Conservation (phyloP, 2,888 invertebrate species). For the Drosophila helvetica region DNA sequence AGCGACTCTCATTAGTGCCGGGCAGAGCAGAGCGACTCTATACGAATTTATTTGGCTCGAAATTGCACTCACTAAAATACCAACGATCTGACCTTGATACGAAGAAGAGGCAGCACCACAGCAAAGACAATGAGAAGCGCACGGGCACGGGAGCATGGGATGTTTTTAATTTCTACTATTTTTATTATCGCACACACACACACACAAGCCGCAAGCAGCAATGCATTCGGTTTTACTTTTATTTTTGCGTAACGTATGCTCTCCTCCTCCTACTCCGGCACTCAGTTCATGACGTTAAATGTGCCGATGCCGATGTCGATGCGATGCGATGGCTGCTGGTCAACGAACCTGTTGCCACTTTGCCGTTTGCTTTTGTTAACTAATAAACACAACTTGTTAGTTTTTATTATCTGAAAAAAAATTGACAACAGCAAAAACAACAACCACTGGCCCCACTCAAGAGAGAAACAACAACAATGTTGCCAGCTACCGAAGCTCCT, state of each 20-base stretch:
- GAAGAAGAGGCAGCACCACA: conserved; percentile 25
- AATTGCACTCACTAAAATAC: conserved; percentile 28
- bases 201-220: background rate
- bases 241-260: background rate
- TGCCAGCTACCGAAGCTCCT: conserved; percentile 16
- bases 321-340: conserved; percentile 50
- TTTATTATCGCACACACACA: conserved; percentile 15
- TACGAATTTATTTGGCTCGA: conserved; percentile 1
- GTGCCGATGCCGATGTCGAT: conserved; percentile 21
- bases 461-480: conserved; percentile 10
- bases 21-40: background rate
- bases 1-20: conserved; percentile 36
- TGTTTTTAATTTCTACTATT: background rate
- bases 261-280: background rate
- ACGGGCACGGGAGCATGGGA: background rate
- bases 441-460: conserved; percentile 7
- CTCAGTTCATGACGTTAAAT: conserved; percentile 6
- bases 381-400: conserved; percentile 60
- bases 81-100: conserved; percentile 27
- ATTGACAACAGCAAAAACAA: conserved; percentile 44
- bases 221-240: conserved; percentile 1
- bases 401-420: conserved; percentile 62
- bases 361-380: conserved; percentile 40
- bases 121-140: background rate
- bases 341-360: conserved; percentile 58